Evolutionary conservation across 2,113 vertebrate species (phyloP).

Genomic region (Paramisgurnus dabryanus): DNA sequence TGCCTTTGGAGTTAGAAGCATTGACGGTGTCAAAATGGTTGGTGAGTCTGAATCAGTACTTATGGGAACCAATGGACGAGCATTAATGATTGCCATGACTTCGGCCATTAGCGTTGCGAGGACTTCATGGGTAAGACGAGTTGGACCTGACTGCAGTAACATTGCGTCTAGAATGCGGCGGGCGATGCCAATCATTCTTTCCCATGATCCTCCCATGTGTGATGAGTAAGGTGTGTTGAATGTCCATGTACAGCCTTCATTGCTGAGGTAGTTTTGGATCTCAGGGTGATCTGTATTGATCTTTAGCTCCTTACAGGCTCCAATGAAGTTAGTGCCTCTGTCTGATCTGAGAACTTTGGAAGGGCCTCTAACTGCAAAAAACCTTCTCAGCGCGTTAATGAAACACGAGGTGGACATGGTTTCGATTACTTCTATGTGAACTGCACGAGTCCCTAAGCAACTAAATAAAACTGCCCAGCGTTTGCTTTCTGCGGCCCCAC

Average conservation of each 20-base stretch:
- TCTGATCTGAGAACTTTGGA: conserved; percentile 11
- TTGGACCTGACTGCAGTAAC: neutral
- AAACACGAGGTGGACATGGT: neutral
- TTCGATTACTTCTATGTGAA: conserved; percentile 15
- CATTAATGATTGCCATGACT: conserved; percentile 35
- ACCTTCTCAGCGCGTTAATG: conserved; percentile 9
- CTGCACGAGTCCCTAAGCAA: conserved; percentile 2
- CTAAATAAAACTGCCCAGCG: conserved; percentile 23
- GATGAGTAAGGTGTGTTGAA: conserved; percentile 31
- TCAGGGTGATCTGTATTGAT: conserved; percentile 15
- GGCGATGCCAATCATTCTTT: conserved; percentile 28
- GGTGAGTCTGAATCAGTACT: conserved; percentile 1
- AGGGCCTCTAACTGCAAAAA: conserved; percentile 11
- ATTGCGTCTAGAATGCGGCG: conserved; percentile 15
- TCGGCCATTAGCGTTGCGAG: conserved; percentile 14
- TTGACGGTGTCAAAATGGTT: conserved; percentile 25
- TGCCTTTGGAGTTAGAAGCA: conserved; percentile 26
- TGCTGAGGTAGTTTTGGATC: neutral
- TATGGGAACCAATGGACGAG: conserved; percentile 16
- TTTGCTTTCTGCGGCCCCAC: neutral
- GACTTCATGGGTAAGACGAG: neutral
- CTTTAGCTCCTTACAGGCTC: conserved; percentile 36
- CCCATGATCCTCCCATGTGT: conserved; percentile 36
- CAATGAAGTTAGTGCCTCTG: conserved; percentile 22
- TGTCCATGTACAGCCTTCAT: conserved; percentile 15